phyloP scores from a whole-genome alignment of 2,113 vertebrate genomes.

The Oncorhynchus gorbuscha region DNA sequence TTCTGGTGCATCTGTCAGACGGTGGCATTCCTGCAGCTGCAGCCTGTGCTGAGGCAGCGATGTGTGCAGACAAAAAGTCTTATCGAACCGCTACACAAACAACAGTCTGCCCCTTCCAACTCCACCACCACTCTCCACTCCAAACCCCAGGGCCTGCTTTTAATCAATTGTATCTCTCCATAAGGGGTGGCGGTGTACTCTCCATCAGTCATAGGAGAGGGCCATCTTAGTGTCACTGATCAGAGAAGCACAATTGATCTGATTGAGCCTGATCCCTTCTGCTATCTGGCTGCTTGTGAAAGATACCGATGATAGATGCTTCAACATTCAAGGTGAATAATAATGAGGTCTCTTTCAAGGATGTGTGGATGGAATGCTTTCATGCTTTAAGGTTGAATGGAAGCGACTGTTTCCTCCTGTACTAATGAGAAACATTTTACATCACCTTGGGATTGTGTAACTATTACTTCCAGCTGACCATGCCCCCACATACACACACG shows the following conservation, averaged over 20 bases:
- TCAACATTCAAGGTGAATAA: neutral
- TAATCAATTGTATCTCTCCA: slow-evolving; percentile 19
- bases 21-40: slow-evolving; percentile 47
- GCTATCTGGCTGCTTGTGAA: neutral
- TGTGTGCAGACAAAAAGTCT: slow-evolving; percentile 57
- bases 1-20: slow-evolving; percentile 54
- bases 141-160: slow-evolving; percentile 18
- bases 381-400: slow-evolving; percentile 11
- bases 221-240: neutral
- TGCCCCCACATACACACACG: slow-evolving; percentile 1
- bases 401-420: slow-evolving; percentile 23
- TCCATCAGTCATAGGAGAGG: slow-evolving; percentile 1
- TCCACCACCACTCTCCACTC: neutral
- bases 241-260: neutral
- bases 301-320: neutral
- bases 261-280: neutral
- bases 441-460: slow-evolving; percentile 30
- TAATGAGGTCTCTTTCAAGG: slow-evolving; percentile 23
- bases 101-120: slow-evolving; percentile 35
- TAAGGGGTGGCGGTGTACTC: neutral
- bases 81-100: slow-evolving; percentile 50
- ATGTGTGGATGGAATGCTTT: slow-evolving; percentile 25
- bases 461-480: slow-evolving; percentile 44
- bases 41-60: slow-evolving; percentile 64
- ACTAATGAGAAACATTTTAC: slow-evolving; percentile 43